Evolutionary conservation across 2,113 vertebrate species (phyloP).

Genomic region (Hucho hucho): DNA sequence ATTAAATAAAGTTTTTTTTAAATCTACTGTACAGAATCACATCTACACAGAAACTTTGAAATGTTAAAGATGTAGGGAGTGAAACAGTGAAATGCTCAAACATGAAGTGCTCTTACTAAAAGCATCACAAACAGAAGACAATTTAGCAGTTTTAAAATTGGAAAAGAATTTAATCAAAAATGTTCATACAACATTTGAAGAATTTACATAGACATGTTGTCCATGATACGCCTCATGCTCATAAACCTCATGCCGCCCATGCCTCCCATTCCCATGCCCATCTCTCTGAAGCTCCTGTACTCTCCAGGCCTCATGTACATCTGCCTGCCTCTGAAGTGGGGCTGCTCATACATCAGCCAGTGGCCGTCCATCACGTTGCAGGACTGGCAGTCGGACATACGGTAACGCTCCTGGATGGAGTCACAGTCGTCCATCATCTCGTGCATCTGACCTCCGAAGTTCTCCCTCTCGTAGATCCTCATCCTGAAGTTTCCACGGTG

Average conservation of each 20-base stretch:
- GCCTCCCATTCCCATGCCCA: neutral
- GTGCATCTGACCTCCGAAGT: constrained; percentile 52
- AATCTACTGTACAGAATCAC: too few species aligned
- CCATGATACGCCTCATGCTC: constrained; percentile 17
- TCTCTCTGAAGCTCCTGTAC: constrained; percentile 19
- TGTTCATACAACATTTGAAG: neutral
- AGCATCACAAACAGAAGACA: neutral
- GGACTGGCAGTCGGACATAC: constrained; percentile 52
- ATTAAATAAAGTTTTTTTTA: too few species aligned
- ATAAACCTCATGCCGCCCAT: constrained; percentile 18
- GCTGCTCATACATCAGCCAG: constrained; percentile 62
- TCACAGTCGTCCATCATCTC: constrained; percentile 67
- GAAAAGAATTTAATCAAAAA: neutral
- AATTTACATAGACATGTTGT: neutral
- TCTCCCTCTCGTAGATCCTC: constrained; percentile 66
- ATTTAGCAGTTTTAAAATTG: neutral
- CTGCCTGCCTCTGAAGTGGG: constrained; percentile 31
- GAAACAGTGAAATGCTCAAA: too few species aligned
- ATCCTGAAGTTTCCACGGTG: constrained; percentile 51
- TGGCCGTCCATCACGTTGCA: constrained; percentile 59
- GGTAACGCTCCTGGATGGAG: constrained; percentile 59
- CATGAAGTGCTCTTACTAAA: too few species aligned
- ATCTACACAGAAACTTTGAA: too few species aligned
- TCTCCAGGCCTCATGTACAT: constrained; percentile 20
- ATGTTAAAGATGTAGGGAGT: too few species aligned